These are phyloP conservation scores for Drosophila austrosaltans DNA, from an alignment of 2,888 invertebrate genomes.

Conservation along the genomic window DNA sequence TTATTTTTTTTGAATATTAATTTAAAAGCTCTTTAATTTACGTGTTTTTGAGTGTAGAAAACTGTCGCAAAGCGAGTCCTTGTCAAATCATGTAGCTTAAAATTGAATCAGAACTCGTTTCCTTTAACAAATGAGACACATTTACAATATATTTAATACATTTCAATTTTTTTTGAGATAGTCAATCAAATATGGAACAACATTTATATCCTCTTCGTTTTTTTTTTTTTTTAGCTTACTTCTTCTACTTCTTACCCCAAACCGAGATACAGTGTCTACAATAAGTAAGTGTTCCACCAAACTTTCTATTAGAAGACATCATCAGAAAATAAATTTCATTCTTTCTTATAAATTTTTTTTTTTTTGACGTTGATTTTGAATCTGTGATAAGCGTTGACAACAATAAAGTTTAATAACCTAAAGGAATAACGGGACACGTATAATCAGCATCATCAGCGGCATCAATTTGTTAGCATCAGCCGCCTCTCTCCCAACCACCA, in stretches of 20 bases:
- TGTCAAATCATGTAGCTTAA: not conserved
- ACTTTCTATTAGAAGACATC: slow-evolving; percentile 7
- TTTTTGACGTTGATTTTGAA: not conserved
- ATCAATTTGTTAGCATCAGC: slow-evolving; percentile 53
- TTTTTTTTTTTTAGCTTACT: not conserved
- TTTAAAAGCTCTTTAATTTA: too few species aligned
- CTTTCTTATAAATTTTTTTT: not conserved
- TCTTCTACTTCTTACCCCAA: not conserved
- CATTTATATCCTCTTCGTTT: not conserved
- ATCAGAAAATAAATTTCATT: not conserved
- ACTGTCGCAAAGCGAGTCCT: not conserved
- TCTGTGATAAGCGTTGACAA: slow-evolving; percentile 19
- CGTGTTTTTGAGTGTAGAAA: not conserved
- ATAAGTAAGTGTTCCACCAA: not conserved
- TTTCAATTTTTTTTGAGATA: not conserved
- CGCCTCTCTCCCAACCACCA: not conserved
- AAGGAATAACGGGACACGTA: slow-evolving; percentile 53
- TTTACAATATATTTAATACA: not conserved
- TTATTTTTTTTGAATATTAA: too few species aligned
- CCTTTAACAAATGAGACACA: slow-evolving; percentile 1
- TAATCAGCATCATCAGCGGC: slow-evolving; percentile 74
- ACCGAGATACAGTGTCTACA: not conserved
- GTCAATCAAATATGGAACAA: slow-evolving; percentile 4
- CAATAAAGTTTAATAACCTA: slow-evolving; percentile 74
- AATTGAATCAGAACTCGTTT: not conserved